These are phyloP conservation scores for Nerophis lumbriciformis DNA, from an alignment of 2,113 vertebrate species.

Conservation along the genomic window DNA sequence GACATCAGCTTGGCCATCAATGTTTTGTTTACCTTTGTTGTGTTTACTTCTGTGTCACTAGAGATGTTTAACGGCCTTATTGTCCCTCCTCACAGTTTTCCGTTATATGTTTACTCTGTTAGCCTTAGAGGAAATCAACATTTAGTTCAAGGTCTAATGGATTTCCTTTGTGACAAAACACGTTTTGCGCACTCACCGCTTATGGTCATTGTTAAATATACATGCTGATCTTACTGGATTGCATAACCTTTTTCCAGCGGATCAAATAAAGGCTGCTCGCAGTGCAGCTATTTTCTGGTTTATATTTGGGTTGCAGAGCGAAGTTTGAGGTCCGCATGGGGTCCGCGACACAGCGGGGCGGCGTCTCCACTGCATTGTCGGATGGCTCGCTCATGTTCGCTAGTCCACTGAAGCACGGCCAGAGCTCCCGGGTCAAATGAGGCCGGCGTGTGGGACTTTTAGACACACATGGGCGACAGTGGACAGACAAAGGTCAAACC, in stretches of 20 bases:
- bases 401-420: conserved; percentile 21
- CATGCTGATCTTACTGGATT: background rate
- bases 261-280: conserved; percentile 9
- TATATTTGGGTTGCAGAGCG: conserved; percentile 26
- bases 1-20: background rate
- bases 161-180: background rate
- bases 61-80: background rate
- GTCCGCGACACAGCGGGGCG: conserved; percentile 38
- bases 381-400: conserved; percentile 27
- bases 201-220: background rate
- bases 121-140: background rate
- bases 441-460: background rate
- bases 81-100: background rate
- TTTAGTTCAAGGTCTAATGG: too few relatives aligned
- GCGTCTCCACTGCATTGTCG: conserved; percentile 20
- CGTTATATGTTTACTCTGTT: background rate
- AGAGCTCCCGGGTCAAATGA: conserved; percentile 10
- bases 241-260: background rate
- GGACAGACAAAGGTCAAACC: background rate
- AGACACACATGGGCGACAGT: background rate
- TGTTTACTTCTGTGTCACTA: background rate
- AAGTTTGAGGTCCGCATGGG: conserved; percentile 8
- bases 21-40: background rate
- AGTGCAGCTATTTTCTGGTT: conserved; percentile 12
- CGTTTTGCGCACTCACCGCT: background rate